These are phyloP conservation scores for Heliconius ismenius DNA, from an alignment of 2,888 invertebrate genomes.

Conservation along the genomic window DNA sequence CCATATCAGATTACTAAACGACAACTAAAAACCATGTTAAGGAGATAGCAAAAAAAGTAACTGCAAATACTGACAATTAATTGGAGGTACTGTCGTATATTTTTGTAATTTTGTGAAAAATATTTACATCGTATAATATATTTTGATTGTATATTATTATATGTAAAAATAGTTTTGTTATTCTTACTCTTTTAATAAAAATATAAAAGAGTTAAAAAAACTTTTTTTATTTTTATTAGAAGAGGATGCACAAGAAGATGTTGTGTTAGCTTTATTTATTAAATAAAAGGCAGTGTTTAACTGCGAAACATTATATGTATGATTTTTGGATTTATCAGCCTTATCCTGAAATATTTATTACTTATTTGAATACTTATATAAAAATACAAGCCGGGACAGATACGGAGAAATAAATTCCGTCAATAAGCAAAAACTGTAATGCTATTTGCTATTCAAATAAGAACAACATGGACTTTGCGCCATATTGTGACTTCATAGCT, in stretches of 20 bases:
- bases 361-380: neutral
- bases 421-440: no score
- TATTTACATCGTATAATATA: conserved; percentile 12
- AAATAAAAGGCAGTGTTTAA: conserved; percentile 14
- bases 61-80: neutral
- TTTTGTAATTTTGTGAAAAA: neutral
- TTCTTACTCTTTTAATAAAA: no score
- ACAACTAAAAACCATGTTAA: neutral
- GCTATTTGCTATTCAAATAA: no score
- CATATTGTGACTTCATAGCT: no score
- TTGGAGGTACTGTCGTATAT: neutral
- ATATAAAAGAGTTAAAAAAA: neutral
- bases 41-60: no score
- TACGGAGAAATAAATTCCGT: neutral
- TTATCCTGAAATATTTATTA: neutral
- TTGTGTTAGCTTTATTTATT: neutral
- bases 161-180: neutral
- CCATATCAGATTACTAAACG: neutral
- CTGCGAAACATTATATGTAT: neutral
- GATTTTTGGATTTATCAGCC: neutral
- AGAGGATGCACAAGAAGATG: conserved; percentile 1
- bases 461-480: no score
- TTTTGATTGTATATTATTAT: conserved; percentile 16
- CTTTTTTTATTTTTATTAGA: no score
- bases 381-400: neutral